Evolutionary conservation across 53 echinoderm and acorn worm species (phyloP).

Genomic region (Stichopus horrens): DNA sequence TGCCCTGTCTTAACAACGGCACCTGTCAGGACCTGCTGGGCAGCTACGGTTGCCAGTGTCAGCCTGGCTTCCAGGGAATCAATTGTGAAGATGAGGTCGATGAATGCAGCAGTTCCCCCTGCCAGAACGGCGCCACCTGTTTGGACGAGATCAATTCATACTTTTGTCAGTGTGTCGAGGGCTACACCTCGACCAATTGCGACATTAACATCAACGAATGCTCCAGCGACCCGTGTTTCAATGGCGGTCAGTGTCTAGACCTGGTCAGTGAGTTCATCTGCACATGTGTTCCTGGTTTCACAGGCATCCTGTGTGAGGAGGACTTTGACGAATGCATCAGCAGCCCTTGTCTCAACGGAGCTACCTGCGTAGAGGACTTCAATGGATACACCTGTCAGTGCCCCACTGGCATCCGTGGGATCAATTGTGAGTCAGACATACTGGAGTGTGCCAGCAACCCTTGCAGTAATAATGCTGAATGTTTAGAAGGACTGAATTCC

Average conservation of each 20-base stretch:
- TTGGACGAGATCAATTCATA: slow-evolving; percentile 50
- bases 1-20: slow-evolving; percentile 63
- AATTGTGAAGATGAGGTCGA: slow-evolving; percentile 63
- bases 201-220: slow-evolving; percentile 68
- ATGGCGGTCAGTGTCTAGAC: slow-evolving; percentile 61
- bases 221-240: slow-evolving; percentile 59
- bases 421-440: slow-evolving; percentile 61
- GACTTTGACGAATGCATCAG: slow-evolving; percentile 58
- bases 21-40: slow-evolving; percentile 56
- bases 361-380: slow-evolving; percentile 55
- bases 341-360: slow-evolving; percentile 59
- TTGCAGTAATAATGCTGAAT: slow-evolving; percentile 59
- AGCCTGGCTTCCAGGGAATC: slow-evolving; percentile 57
- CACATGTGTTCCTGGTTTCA: slow-evolving; percentile 47
- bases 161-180: slow-evolving; percentile 53
- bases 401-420: slow-evolving; percentile 44
- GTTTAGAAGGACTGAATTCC: slow-evolving; percentile 55
- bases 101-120: slow-evolving; percentile 67
- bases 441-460: slow-evolving; percentile 59
- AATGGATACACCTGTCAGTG: slow-evolving; percentile 54
- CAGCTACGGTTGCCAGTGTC: slow-evolving; percentile 59
- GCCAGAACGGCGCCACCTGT: slow-evolving; percentile 65
- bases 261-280: slow-evolving; percentile 54
- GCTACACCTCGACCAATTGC: slow-evolving; percentile 54
- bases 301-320: slow-evolving; percentile 47